These are phyloP conservation scores for Polyodon spathula DNA, from an alignment of 2,113 vertebrate species.

Conservation along the genomic window DNA sequence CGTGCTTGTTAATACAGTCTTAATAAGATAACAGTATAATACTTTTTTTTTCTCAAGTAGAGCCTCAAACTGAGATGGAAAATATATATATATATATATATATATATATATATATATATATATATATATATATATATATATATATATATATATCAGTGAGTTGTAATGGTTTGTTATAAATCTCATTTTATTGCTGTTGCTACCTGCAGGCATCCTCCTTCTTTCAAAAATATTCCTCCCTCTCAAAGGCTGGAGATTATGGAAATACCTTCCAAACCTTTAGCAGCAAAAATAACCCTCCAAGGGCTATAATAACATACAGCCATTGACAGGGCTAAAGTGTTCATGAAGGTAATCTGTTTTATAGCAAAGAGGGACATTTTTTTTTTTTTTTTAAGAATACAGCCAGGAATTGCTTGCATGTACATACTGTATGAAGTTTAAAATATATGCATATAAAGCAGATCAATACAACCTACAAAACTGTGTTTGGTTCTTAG, in stretches of 20 bases:
- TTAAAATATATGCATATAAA: too few species aligned
- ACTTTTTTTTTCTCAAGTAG: neutral
- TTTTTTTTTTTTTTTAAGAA: too few species aligned
- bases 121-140: too few species aligned
- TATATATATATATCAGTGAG: neutral
- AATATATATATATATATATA: too few species aligned
- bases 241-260: neutral
- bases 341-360: constrained; percentile 1
- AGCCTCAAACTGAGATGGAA: neutral
- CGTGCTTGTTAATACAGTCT: neutral
- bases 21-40: neutral
- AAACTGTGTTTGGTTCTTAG: too few species aligned
- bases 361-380: neutral
- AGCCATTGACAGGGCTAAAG: constrained; percentile 1
- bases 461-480: too few species aligned
- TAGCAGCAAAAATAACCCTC: neutral
- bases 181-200: neutral
- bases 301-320: neutral
- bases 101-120: too few species aligned
- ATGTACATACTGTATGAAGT: too few species aligned
- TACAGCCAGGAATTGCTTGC: too few species aligned
- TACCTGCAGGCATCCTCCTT: neutral
- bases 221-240: neutral
- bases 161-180: neutral
- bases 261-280: neutral